A percentile compares a stretch with the other conserved stretches of the same genome.
Evolutionary conservation across 92 coral and sea anemone genomes (phyloP).

Genomic region (Parazoanthus darwini): DNA sequence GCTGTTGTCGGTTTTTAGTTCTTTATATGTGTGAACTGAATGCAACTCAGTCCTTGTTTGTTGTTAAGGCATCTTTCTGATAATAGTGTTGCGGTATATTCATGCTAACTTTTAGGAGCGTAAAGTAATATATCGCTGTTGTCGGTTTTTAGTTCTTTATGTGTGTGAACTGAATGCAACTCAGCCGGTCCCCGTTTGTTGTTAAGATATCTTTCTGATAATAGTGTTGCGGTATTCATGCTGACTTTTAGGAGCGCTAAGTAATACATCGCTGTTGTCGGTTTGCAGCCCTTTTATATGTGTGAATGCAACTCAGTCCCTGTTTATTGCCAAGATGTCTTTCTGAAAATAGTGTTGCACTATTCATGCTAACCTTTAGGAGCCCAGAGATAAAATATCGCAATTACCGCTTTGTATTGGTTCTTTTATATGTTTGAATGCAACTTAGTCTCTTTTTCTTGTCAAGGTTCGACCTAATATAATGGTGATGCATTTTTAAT

Average conservation of each 20-base stretch:
- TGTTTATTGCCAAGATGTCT: neutral
- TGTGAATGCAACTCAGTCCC: neutral
- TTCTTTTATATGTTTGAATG: too few relatives aligned
- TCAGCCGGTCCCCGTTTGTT: neutral
- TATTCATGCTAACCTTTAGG: too few relatives aligned
- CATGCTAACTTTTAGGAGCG: neutral
- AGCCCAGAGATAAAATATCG: too few relatives aligned
- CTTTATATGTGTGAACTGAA: neutral
- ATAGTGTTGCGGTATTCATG: neutral
- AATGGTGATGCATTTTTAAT: too few relatives aligned
- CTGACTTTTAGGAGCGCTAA: neutral
- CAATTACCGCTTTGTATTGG: too few relatives aligned
- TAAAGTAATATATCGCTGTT: too few relatives aligned
- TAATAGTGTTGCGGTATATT: neutral
- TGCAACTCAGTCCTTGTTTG: neutral
- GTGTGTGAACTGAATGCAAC: neutral
- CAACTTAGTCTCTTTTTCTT: too few relatives aligned
- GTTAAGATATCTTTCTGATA: neutral
- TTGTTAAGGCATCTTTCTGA: neutral
- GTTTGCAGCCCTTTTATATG: too few relatives aligned
- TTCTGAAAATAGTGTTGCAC: neutral
- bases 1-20: too few relatives aligned
- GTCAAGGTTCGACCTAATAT: too few relatives aligned
- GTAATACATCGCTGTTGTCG: too few relatives aligned
- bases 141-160: too few relatives aligned